Evolutionary conservation across 2,888 invertebrate genomes (phyloP).

Genomic region (Orthosia incerta): DNA sequence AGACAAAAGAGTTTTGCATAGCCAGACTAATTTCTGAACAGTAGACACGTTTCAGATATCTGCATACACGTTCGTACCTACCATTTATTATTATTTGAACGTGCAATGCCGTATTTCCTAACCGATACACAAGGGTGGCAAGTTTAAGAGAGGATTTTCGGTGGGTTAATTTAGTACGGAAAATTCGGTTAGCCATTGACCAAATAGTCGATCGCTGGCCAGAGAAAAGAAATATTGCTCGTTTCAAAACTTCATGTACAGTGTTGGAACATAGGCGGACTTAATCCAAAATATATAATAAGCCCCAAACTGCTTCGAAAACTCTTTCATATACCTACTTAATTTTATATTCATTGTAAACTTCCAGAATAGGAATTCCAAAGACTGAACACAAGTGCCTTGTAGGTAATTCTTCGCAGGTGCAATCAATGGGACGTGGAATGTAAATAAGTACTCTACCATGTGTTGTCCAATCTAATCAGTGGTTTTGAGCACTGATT

Average conservation of each 20-base stretch:
- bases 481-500: neutral
- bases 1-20: slow-evolving; percentile 38
- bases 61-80: slow-evolving; percentile 40
- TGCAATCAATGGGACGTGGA: too few relatives aligned
- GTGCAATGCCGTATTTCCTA: neutral
- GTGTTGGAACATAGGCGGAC: too few relatives aligned
- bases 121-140: neutral
- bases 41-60: slow-evolving; percentile 44
- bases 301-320: neutral
- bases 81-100: slow-evolving; percentile 36
- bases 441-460: neutral
- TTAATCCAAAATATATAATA: too few relatives aligned
- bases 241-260: neutral
- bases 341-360: too few relatives aligned
- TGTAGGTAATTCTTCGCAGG: too few relatives aligned
- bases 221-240: neutral
- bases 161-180: rapidly evolving
- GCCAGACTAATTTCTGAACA: slow-evolving; percentile 35
- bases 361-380: too few relatives aligned
- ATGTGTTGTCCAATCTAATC: neutral
- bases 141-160: slow-evolving; percentile 1
- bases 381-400: too few relatives aligned
- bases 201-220: neutral
- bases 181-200: neutral
- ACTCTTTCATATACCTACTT: neutral